Evolutionary conservation across 2,113 vertebrate genomes (phyloP).

Genomic region (Lycocorax pyrrhopterus): DNA sequence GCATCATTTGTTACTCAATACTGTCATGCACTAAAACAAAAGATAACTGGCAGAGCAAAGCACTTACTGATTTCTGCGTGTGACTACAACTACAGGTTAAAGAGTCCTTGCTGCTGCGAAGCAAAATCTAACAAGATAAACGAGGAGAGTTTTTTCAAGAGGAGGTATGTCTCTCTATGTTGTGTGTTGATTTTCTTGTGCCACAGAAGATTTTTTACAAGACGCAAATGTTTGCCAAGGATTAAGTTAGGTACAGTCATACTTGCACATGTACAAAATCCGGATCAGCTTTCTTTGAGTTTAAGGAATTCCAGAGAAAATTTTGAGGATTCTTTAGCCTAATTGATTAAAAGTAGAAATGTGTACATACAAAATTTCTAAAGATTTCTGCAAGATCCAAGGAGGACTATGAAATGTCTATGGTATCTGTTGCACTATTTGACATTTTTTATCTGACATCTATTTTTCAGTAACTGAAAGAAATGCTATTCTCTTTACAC

Average conservation of each 20-base stretch:
- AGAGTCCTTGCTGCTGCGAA: rapidly evolving
- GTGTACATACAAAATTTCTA: neutral
- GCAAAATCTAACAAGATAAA: neutral
- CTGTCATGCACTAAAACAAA: neutral
- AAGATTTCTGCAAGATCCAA: neutral
- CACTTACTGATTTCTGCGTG: neutral
- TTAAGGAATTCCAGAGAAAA: neutral
- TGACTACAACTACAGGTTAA: neutral
- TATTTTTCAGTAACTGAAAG: neutral
- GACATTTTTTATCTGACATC: neutral
- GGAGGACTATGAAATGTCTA: neutral
- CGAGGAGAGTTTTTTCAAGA: neutral
- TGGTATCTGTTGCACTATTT: neutral
- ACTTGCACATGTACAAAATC: neutral
- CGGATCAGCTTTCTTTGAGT: neutral
- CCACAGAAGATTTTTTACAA: neutral
- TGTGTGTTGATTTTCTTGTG: neutral
- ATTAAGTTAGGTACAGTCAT: neutral
- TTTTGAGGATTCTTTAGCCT: neutral
- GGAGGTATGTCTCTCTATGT: slow-evolving; percentile 14
- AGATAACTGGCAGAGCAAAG: neutral
- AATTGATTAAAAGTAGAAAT: neutral
- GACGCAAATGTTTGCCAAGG: neutral
- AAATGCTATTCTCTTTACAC: neutral
- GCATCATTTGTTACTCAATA: neutral